Base-by-base conservation (phyloP, 2,888 invertebrate species). In the Athalia rosae region DNA sequence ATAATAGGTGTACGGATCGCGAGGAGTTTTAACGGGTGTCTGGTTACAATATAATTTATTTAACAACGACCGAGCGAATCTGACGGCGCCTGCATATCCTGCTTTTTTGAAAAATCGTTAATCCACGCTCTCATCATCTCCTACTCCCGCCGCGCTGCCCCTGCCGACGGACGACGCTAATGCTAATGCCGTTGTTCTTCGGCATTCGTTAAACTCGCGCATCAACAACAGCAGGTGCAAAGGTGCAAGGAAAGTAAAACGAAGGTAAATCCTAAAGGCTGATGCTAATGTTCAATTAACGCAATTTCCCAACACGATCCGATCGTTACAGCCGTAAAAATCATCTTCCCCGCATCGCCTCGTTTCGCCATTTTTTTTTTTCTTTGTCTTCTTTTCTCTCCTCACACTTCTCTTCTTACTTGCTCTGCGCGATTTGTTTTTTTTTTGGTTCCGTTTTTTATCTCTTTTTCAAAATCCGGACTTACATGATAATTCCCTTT, bases 1-100 rank as follows among this genome's bases (percentile, higher is more conserved):
- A 64, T 50, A 50, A 1, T 28, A 2, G 28, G 28, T 28, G 28
- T 11, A 11, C 43, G 41, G 6, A 5, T 45, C 62, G 43, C 62
- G 43, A n/a, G n/a, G 11, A 62, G 62, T 43, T 43, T 15, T 13
- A 64, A 6, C 28, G 28, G 47, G 64, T 47, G 47, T 64, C 43
- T 41, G 62, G 62, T 62, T 62, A 64, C 64, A 64, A 64, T 64
- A 47, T 47, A 64, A 64, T 64, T 64, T 64, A 64, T 64, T 64
- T 64, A 64, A 28, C 62, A 15, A 62, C 62, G 8, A n/a, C 11
- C 43, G 62, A 15, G 47, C 8, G 11, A 47, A 28, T 4, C 64
- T 64, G 64, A 64, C 64, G 64, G 64, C 47, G n/a, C 7, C 62
- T 28, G 28, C 28, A 43, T 61, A 61, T 64, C 47, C 64, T 64